Conservation (phyloP, 1,140 invertebrate species). For the Argopecten irradians region DNA sequence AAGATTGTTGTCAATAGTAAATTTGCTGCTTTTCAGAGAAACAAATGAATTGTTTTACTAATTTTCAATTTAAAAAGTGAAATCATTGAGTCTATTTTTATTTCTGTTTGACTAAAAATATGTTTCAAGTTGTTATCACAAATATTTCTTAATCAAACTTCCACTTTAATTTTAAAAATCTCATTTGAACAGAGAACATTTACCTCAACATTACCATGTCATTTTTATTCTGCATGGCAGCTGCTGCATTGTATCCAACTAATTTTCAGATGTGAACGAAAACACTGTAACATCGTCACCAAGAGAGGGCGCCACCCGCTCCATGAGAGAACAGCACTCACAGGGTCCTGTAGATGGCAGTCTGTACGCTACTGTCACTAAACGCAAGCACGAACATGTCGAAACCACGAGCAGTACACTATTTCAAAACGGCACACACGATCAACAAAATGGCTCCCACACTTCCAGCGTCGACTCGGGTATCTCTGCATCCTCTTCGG, state of each 20-base stretch:
- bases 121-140: neutral
- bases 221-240: slow-evolving; percentile 31
- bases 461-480: slow-evolving; percentile 71
- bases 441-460: slow-evolving; percentile 58
- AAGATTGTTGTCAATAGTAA: too few species aligned
- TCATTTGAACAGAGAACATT: slow-evolving; percentile 1
- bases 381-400: slow-evolving; percentile 58
- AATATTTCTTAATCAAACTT: neutral
- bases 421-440: slow-evolving; percentile 46
- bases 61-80: too few species aligned
- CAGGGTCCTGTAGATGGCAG: slow-evolving; percentile 91
- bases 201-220: slow-evolving; percentile 28
- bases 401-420: slow-evolving; percentile 42
- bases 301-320: slow-evolving; percentile 50
- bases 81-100: too few species aligned
- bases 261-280: slow-evolving; percentile 56
- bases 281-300: slow-evolving; percentile 42
- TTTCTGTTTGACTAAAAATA: neutral
- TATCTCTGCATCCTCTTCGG: slow-evolving; percentile 60
- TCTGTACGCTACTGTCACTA: slow-evolving; percentile 85
- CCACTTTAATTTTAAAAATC: neutral
- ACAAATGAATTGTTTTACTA: too few species aligned
- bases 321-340: slow-evolving; percentile 78
- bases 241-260: slow-evolving; percentile 27
- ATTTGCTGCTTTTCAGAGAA: too few species aligned